These are phyloP conservation scores for Plagodis pulveraria DNA, from an alignment of 2,888 invertebrate species.

Conservation along the genomic window DNA sequence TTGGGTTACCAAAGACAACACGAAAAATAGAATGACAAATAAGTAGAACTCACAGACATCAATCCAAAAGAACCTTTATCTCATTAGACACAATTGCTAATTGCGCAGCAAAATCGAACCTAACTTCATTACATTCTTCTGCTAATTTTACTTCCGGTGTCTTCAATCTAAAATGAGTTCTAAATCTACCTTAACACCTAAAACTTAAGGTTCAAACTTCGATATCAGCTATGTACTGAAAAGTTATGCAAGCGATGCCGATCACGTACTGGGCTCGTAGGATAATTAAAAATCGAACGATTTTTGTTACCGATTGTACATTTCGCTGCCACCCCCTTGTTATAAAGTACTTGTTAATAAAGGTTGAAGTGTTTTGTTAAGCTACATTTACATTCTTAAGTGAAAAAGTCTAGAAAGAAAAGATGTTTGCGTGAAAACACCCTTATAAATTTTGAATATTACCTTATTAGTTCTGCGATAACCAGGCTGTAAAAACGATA, in stretches of 20 bases:
- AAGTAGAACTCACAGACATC: constrained; percentile 23
- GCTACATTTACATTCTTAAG: constrained; percentile 4
- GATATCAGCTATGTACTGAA: constrained; percentile 34
- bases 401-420: background rate
- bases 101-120: constrained; percentile 73
- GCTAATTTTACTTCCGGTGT: constrained; percentile 53
- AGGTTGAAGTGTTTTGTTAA: constrained; percentile 9
- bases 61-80: constrained; percentile 44
- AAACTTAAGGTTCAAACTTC: constrained; percentile 4
- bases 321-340: constrained; percentile 39
- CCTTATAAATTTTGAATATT: no score
- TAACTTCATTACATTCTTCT: constrained; percentile 71
- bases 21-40: no score
- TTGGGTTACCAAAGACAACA: no score
- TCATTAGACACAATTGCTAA: constrained; percentile 73
- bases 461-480: no score
- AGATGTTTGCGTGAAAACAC: background rate
- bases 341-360: constrained; percentile 23
- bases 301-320: constrained; percentile 76
- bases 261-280: constrained; percentile 69
- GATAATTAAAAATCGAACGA: constrained; percentile 84
- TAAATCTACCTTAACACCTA: constrained; percentile 14
- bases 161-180: background rate
- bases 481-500: no score
- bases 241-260: constrained; percentile 71